A percentile compares a stretch with the other conserved stretches of the same genome.
phyloP scores from a whole-genome alignment of 2,888 invertebrate species.

The Diachrysia chrysitis region DNA sequence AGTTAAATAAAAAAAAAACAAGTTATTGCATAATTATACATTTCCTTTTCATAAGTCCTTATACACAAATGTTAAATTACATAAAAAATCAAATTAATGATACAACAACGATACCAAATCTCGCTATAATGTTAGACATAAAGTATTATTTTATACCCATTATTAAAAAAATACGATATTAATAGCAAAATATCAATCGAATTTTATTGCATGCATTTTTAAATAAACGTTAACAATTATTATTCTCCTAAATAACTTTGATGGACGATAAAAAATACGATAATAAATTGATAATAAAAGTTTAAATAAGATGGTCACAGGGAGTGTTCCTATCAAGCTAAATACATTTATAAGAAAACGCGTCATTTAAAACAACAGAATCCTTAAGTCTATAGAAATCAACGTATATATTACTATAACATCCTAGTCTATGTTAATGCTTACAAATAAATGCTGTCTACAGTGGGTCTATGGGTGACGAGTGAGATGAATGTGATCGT shows the following conservation, averaged over 20 bases:
- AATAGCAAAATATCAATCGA: conserved; percentile 85
- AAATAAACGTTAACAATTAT: conserved; percentile 82
- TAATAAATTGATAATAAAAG: conserved; percentile 61
- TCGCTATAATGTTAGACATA: conserved; percentile 78
- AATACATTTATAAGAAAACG: conserved; percentile 70
- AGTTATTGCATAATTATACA: conserved; percentile 79
- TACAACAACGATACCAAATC: conserved; percentile 80
- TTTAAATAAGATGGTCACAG: conserved; percentile 55
- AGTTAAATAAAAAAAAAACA: conserved; percentile 65
- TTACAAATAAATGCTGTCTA: conserved; percentile 87
- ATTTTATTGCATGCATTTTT: conserved; percentile 86
- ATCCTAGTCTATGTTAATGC: conserved; percentile 86
- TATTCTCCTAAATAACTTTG: conserved; percentile 77
- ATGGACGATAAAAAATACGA: conserved; percentile 76
- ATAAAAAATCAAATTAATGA: conserved; percentile 72
- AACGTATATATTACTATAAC: conserved; percentile 89
- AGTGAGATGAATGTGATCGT: conserved; percentile 24
- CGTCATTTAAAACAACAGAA: conserved; percentile 80
- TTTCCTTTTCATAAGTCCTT: conserved; percentile 66
- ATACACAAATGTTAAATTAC: conserved; percentile 79
- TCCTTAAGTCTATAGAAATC: conserved; percentile 86
- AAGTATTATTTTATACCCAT: conserved; percentile 71
- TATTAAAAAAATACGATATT: conserved; percentile 71
- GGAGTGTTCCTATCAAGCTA: conserved; percentile 54
- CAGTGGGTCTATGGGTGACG: conserved; percentile 71